A percentile compares a stretch with the other conserved stretches of the same genome.
Evolutionary conservation across 2,888 invertebrate species (phyloP).

Genomic region (Neoaliturus tenellus): DNA sequence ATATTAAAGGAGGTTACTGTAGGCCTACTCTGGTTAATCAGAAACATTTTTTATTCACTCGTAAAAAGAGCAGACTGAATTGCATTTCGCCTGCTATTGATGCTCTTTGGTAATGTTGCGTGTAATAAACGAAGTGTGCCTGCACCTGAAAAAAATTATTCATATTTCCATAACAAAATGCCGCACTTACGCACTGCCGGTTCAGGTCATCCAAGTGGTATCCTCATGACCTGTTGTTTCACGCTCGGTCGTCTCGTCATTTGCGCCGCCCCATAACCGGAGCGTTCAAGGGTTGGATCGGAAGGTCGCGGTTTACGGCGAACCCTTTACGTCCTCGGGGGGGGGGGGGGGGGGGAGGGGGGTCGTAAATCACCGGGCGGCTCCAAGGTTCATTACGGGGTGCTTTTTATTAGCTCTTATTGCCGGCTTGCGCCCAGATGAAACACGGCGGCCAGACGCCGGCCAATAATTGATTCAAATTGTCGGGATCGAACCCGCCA

Average conservation of each 20-base stretch:
- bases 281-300: neutral
- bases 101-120: too few species aligned
- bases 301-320: constrained; percentile 2
- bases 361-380: constrained; percentile 19
- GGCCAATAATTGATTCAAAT: constrained; percentile 55
- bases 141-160: too few species aligned
- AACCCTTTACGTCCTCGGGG: constrained; percentile 33
- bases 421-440: constrained; percentile 41
- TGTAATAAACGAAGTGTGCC: too few species aligned
- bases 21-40: too few species aligned
- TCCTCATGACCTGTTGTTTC: neutral
- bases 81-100: too few species aligned
- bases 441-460: constrained; percentile 38
- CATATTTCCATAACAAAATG: too few species aligned
- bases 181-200: too few species aligned
- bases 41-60: too few species aligned
- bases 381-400: constrained; percentile 39
- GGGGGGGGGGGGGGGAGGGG: neutral
- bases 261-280: neutral
- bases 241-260: neutral
- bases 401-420: constrained; percentile 53
- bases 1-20: too few species aligned
- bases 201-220: too few species aligned
- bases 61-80: too few species aligned
- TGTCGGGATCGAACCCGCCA: constrained; percentile 33